Base-by-base conservation (phyloP, 30 jellyfish, hydroid and myxozoan species). In the Rhopilema esculentum region DNA sequence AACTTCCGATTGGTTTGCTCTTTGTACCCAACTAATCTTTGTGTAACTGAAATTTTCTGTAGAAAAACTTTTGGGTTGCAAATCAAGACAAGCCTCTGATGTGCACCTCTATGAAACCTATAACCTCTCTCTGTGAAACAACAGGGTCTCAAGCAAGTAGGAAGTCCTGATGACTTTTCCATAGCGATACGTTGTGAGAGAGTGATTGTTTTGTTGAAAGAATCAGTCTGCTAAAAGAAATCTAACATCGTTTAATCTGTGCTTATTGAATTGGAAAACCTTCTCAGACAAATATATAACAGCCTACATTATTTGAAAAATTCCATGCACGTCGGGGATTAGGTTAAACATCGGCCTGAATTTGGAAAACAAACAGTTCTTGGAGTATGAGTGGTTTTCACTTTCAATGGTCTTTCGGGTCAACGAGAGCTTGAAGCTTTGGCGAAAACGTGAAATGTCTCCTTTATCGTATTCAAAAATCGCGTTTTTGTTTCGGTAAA, bases 281-380 rank as follows among this genome's bases (percentile, higher is more conserved):
- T 40, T 40, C 57, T 40, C 57, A 40, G 57, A 40, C 57, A 40
- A 40, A 40, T 12, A 40, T 40, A 40, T 40, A 40, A 40, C 57
- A 40, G 57, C 57, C 57, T 2, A 61, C 66, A 61, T 26, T 24
- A 78, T 78, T 78, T 49, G 33, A 78, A 78, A 78, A 78, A 78
- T 78, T 78, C 79, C 78, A 78, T 19, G 17, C 40, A 30, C 52
- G 28, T 30, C 27, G 21, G 33, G 77, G 50, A 66, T 32, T 40
- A 40, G 57, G 6, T 40, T 12, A 2, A 2, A 40, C 77, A 22
- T 66, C 77, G 50, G 16, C 30, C 50, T 21, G 28, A 20, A 16
- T 21, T 22, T 1, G 62, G 29, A 76, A 49, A 49, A 51, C 86
- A 76, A 76, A 76, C 75, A 76, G 63, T 20, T 26, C 80, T 4